Evolutionary conservation across 53 echinoderm and acorn worm species (phyloP), one percentile per base, ranked within the genome.

Genomic region (Holothuria scabra): DNA sequence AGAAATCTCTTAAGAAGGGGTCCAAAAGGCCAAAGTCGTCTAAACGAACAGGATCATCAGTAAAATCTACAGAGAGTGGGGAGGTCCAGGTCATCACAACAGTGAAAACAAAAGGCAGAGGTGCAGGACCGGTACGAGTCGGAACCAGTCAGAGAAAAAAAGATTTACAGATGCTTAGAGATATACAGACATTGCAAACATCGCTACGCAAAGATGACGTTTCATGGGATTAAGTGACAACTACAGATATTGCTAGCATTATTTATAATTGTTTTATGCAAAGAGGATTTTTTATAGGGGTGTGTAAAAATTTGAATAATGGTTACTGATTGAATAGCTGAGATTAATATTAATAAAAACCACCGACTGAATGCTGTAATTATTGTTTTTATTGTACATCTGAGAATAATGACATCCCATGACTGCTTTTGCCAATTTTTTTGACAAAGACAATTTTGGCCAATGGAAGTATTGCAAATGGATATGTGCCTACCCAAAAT

Each of bases 81-180:
- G 97, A 97, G 25, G 97, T 97, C 2, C 94, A 94, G 85, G 97
- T 97, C 49, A 92, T 97, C 24, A 97, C 97, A 48, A 97, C 97
- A 0, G 97, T 97, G 19, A 97, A 81, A 83, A 90, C 97, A 1
- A 92, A 81, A 70, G 97, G 97, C 35, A 85, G 74, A 59, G 88
- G 88, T 35, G 93, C 90, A 44, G 84, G 87, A 66, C 93, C 93
- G 25, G 86, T 93, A 56, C 64, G 75, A 18, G 92, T 90, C 1
- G 56, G 75, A 2, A 83, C 74, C 44, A 85, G 80, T 46, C 25
- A 76, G 6, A 87, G 82, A 46, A 31, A 78, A 20, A 71, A 63
- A 9, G 89, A 79, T 21, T 29, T 63, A 25, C 83, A 60, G 35
- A 82, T 97, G 87, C 87, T 97, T 18, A 79, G 86, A 58, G 88